Percentiles rank a stretch among this genome's conserved stretches.
phyloP scores from a whole-genome alignment of 1,140 invertebrate genomes.

The Drosophila parabipectinata region DNA sequence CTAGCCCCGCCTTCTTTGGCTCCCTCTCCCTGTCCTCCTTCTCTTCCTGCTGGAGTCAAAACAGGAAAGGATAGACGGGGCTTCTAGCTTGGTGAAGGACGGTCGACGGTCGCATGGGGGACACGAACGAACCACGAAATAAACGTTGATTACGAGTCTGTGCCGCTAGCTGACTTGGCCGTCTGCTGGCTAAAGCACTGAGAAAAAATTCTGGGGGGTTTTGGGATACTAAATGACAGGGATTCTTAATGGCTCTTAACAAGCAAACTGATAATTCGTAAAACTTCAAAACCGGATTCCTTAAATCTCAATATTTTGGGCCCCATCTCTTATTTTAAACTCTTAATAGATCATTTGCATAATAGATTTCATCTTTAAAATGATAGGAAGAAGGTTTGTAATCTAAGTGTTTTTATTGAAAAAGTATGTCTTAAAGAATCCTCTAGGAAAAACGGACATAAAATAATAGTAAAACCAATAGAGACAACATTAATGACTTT shows the following conservation, averaged over 20 bases:
- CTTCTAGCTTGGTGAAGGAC: slow-evolving; percentile 73
- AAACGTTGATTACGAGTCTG: slow-evolving; percentile 78
- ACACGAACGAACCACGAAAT: slow-evolving; percentile 61
- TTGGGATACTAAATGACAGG: background rate
- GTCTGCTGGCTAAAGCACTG: slow-evolving; percentile 21
- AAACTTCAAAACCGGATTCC: no score
- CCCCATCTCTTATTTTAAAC: no score
- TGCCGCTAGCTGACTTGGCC: slow-evolving; percentile 47
- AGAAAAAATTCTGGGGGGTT: background rate
- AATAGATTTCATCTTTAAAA: no score
- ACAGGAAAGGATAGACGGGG: slow-evolving; percentile 68
- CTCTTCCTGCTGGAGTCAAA: slow-evolving; percentile 44
- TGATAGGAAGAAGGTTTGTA: no score
- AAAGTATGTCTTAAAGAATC: no score
- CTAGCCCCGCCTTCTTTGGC: background rate
- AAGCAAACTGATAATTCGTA: background rate
- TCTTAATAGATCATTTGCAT: no score
- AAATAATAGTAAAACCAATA: no score
- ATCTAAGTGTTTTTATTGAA: no score
- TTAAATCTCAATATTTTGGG: no score
- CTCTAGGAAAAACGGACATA: no score
- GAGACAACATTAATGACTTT: no score
- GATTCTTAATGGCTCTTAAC: background rate
- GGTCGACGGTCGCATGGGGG: slow-evolving; percentile 70
- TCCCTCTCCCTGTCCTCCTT: background rate